Evolutionary conservation across 2,888 invertebrate genomes (phyloP).

Genomic region (Ephialtes manifestator): DNA sequence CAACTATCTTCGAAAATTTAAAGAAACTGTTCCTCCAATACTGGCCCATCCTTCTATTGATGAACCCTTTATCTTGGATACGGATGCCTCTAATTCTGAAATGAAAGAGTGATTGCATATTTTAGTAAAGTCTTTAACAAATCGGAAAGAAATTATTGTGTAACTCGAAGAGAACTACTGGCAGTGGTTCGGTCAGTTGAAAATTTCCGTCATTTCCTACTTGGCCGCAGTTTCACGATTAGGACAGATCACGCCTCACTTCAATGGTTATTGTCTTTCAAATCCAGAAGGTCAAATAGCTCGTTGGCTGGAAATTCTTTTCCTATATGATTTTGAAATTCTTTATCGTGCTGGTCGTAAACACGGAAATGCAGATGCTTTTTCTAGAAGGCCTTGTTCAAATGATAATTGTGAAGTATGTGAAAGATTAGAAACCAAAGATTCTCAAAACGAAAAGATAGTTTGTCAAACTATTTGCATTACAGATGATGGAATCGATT

Average conservation of each 20-base stretch:
- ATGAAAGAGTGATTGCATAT: slow-evolving; percentile 62
- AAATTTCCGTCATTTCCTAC: too few species aligned
- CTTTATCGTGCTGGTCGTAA: slow-evolving; percentile 71
- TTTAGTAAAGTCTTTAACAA: slow-evolving; percentile 39
- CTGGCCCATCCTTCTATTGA: slow-evolving; percentile 73
- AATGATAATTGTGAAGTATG: slow-evolving; percentile 55
- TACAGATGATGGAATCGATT: slow-evolving; percentile 7
- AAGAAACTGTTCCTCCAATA: slow-evolving; percentile 55
- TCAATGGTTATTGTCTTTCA: slow-evolving; percentile 79
- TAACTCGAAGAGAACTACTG: slow-evolving; percentile 75
- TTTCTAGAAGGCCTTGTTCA: slow-evolving; percentile 71
- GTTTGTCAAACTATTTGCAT: slow-evolving; percentile 25
- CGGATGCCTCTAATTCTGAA: slow-evolving; percentile 76
- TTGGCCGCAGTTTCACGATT: too few species aligned
- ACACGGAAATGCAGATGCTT: slow-evolving; percentile 73
- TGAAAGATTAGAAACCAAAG: slow-evolving; percentile 21
- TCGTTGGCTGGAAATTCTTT: slow-evolving; percentile 78
- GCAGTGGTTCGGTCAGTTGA: slow-evolving; percentile 70
- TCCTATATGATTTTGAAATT: slow-evolving; percentile 75
- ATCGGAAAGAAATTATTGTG: slow-evolving; percentile 67
- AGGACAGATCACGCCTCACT: slow-evolving; percentile 35
- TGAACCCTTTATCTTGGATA: slow-evolving; percentile 74
- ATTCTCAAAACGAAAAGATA: background rate
- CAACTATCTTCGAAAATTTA: slow-evolving; percentile 19
- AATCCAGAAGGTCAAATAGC: slow-evolving; percentile 80